Evolutionary conservation across 2,888 invertebrate species (phyloP).

Genomic region (Tenthredo scrophulariae): DNA sequence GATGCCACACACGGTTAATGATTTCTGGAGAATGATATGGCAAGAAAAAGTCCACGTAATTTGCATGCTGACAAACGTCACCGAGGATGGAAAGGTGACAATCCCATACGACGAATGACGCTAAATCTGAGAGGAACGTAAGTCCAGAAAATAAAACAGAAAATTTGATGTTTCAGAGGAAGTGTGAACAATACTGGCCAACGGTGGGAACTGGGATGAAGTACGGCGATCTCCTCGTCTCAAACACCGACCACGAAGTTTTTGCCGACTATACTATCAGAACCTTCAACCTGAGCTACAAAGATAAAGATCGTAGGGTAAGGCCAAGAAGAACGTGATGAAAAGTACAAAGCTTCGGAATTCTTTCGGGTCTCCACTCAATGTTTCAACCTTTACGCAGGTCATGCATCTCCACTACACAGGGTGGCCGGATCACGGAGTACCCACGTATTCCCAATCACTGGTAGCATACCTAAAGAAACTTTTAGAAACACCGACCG

Average conservation of each 20-base stretch:
- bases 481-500: conserved; percentile 75
- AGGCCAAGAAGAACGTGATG: background rate
- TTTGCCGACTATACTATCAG: conserved; percentile 76
- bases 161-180: background rate
- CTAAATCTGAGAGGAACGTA: background rate
- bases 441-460: conserved; percentile 76
- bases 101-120: background rate
- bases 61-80: conserved; percentile 79
- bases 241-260: conserved; percentile 69
- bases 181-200: conserved; percentile 80
- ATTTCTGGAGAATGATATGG: conserved; percentile 79
- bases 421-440: conserved; percentile 80
- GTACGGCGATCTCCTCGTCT: conserved; percentile 73
- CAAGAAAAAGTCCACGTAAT: conserved; percentile 79
- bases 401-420: conserved; percentile 79
- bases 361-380: background rate
- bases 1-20: conserved; percentile 73
- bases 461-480: conserved; percentile 75
- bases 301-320: conserved; percentile 71
- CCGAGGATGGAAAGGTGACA: conserved; percentile 73
- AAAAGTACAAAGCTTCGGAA: background rate
- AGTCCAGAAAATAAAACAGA: conserved; percentile 67
- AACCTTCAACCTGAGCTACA: conserved; percentile 68
- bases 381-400: conserved; percentile 63
- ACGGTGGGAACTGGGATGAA: conserved; percentile 75